A percentile compares a stretch with the other conserved stretches of the same genome.
Evolutionary conservation across 2,888 invertebrate genomes (phyloP).

Genomic region (Cyaniris semiargus): DNA sequence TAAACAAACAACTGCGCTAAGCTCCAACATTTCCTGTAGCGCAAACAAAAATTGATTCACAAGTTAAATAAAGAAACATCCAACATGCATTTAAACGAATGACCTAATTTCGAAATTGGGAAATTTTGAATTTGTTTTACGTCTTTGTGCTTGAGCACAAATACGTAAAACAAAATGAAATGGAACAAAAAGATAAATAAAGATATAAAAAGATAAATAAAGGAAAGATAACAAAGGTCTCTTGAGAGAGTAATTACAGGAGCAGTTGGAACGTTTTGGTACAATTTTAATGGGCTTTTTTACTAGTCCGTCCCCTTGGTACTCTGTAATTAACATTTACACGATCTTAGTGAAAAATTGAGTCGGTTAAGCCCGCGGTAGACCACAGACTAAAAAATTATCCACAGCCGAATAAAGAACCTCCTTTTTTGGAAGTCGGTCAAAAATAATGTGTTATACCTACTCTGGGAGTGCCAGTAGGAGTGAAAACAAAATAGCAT

Average conservation of each 20-base stretch:
- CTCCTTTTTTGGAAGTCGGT: neutral
- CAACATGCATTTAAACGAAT: neutral
- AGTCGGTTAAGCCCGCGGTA: neutral
- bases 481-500: too few relatives aligned
- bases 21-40: neutral
- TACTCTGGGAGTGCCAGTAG: too few relatives aligned
- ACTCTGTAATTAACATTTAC: constrained; percentile 12
- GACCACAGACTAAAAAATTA: too few relatives aligned
- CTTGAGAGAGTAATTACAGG: constrained; percentile 33
- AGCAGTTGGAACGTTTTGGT: constrained; percentile 29
- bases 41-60: neutral
- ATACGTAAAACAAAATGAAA: constrained; percentile 22
- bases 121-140: too few relatives aligned
- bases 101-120: constrained; percentile 11
- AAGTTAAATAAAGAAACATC: neutral
- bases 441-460: too few relatives aligned
- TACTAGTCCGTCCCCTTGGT: neutral
- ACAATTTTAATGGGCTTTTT: constrained; percentile 33
- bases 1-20: neutral
- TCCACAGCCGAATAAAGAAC: neutral
- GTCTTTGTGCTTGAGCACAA: too few relatives aligned
- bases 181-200: constrained; percentile 30
- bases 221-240: constrained; percentile 31
- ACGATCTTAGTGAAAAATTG: neutral
- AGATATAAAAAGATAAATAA: constrained; percentile 32